These are phyloP conservation scores for Chrysochloris asiatica DNA, from an alignment of 2,113 vertebrate species.

Conservation along the genomic window DNA sequence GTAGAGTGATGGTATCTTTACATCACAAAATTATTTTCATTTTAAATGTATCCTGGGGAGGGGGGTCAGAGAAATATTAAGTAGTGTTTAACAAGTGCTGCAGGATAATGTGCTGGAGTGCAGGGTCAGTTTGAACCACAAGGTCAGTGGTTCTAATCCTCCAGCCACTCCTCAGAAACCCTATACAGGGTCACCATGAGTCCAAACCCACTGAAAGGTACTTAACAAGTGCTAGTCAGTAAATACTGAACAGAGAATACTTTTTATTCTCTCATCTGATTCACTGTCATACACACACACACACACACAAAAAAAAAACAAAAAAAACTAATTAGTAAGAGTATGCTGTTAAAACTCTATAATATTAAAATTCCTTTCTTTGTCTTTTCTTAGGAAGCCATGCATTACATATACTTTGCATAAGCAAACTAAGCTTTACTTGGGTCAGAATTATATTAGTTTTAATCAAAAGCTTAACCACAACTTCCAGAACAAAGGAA, in stretches of 20 bases:
- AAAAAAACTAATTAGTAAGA: background rate
- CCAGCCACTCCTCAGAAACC: too few relatives aligned
- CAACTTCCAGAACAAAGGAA: conserved; percentile 24
- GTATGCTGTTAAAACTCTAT: background rate
- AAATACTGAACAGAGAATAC: background rate
- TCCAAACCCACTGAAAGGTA: too few relatives aligned
- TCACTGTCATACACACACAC: background rate
- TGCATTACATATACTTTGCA: background rate
- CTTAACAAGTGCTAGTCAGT: background rate
- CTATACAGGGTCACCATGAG: too few relatives aligned
- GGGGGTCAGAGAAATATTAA: too few relatives aligned
- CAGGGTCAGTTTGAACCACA: too few relatives aligned
- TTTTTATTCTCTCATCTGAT: background rate
- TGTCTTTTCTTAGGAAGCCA: conserved; percentile 30
- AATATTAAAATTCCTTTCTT: background rate
- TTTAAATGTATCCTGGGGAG: background rate
- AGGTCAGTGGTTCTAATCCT: too few relatives aligned
- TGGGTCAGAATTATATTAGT: conserved; percentile 30
- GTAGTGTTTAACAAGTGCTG: too few relatives aligned
- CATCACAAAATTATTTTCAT: background rate
- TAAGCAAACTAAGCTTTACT: conserved; percentile 10
- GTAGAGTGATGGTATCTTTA: background rate
- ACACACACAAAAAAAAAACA: too few relatives aligned
- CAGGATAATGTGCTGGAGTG: too few relatives aligned
- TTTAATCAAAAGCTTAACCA: conserved; percentile 29